Evolutionary conservation across 1,140 invertebrate species (phyloP), one percentile per base, ranked within the genome.

Genomic region (Bicyclus anynana): DNA sequence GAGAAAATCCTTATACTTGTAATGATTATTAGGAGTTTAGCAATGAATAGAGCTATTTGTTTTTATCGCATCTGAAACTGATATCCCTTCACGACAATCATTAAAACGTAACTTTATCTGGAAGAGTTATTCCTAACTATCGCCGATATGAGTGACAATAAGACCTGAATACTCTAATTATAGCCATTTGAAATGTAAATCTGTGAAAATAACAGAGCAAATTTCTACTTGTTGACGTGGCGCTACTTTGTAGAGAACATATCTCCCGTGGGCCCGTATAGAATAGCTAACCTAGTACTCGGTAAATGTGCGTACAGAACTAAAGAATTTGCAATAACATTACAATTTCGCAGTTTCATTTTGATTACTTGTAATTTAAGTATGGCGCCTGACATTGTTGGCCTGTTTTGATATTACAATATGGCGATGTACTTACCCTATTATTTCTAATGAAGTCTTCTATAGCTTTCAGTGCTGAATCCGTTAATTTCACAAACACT

Each of bases 401-500:
- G 78, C 79, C 83, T 86, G 81, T 84, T 86, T 88, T 88, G 80
- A 77, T 84, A 67, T 67, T 83, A 79, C 83, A 85, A 88, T 84
- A 88, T 85, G 83, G 83, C 81, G 83, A 72, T 75, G 84, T 69
- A 92, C 93, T 95, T 90, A 96, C 95, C 92, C 93, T 93, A 91
- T 95, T 93, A 91, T 94, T 95, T 85, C 91, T 93, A 75, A 96
- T 87, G 91, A 93, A 97, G 83, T 97, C 95, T 85, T 97, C 95
- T 89, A 98, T 95, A 80, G 96, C 94, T 91, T 94, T 95, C 72
- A 94, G 91, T 67, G 96, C 95, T 60, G 97, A 97, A 93, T 98
- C 97, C 74, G 96, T 98, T 80, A 97, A 92, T 93, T 97, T 98
- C 81, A 97, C 95, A 91, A 97, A 97, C 89, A 97, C 93, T 84